A percentile compares a stretch with the other conserved stretches of the same genome.
Evolutionary conservation across 2,888 invertebrate genomes (phyloP).

Genomic region (Bimastos eiseni): DNA sequence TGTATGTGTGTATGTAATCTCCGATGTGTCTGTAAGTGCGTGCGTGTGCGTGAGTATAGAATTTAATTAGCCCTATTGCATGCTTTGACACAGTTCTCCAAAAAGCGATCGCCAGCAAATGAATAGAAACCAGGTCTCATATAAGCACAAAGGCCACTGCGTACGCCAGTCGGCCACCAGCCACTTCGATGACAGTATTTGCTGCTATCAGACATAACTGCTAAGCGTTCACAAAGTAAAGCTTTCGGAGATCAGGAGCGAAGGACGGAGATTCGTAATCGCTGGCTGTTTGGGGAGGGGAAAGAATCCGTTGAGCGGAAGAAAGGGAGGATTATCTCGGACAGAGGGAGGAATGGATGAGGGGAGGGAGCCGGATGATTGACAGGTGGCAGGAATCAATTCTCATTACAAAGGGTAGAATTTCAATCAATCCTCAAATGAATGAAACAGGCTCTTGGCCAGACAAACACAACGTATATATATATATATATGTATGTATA

Average conservation of each 20-base stretch:
- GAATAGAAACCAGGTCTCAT: not conserved
- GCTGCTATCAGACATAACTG: not conserved
- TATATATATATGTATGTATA: not conserved
- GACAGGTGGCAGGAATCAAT: constrained; percentile 13
- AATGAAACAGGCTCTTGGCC: constrained; percentile 4
- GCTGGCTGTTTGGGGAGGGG: not conserved
- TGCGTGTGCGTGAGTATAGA: not conserved
- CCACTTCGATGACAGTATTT: not conserved
- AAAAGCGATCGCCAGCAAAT: not conserved
- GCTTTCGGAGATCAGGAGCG: not conserved
- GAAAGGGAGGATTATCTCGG: not conserved
- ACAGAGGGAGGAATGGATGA: not conserved
- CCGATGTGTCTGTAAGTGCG: too few relatives aligned
- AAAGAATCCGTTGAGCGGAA: not conserved
- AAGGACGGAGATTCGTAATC: not conserved
- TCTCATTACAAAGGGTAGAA: constrained; percentile 13
- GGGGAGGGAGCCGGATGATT: not conserved
- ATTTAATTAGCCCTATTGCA: not conserved
- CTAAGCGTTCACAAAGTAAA: not conserved
- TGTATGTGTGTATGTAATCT: not conserved
- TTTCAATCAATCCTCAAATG: constrained; percentile 13
- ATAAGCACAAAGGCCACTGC: too few relatives aligned
- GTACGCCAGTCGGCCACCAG: not conserved
- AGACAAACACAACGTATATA: not conserved
- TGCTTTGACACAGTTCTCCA: not conserved